phyloP scores from a whole-genome alignment of 2,797 vertebrate genomes.

The Myripristis murdjan region DNA sequence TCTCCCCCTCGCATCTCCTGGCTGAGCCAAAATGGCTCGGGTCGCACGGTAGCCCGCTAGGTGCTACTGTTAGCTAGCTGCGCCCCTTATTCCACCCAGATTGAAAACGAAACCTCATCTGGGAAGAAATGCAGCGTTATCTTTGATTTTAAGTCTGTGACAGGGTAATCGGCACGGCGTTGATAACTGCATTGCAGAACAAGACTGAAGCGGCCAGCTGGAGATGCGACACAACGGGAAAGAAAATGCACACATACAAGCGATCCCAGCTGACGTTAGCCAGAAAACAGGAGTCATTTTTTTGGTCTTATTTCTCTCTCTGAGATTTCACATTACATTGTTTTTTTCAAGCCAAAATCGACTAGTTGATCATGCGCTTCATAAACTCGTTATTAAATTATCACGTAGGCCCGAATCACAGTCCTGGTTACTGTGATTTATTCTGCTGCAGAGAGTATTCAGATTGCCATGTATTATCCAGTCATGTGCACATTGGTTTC shows the following conservation, averaged over 20 bases:
- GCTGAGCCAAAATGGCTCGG: slow-evolving; percentile 74
- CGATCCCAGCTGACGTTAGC: slow-evolving; percentile 14
- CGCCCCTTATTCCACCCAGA: slow-evolving; percentile 31
- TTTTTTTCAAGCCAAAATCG: too few species aligned
- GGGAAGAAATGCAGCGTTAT: not conserved
- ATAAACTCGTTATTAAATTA: not conserved
- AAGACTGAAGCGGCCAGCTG: not conserved
- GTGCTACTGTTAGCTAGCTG: slow-evolving; percentile 70
- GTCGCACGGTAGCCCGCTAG: slow-evolving; percentile 64
- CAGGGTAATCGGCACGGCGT: not conserved
- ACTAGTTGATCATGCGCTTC: not conserved
- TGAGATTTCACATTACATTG: too few species aligned
- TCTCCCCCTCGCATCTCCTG: slow-evolving; percentile 50
- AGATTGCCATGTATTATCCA: not conserved
- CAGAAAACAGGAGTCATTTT: not conserved
- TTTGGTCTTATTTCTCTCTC: too few species aligned
- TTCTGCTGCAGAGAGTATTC: slow-evolving; percentile 18
- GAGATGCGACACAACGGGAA: slow-evolving; percentile 49
- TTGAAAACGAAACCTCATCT: not conserved
- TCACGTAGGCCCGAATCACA: slow-evolving; percentile 21
- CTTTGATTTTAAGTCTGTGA: not conserved
- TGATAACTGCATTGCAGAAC: not conserved
- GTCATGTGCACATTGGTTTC: slow-evolving; percentile 2
- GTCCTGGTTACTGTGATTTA: not conserved
- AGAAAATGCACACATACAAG: not conserved